Evolutionary conservation across 1,140 invertebrate genomes (phyloP).

Genomic region (Meloidogyne floridensis): DNA sequence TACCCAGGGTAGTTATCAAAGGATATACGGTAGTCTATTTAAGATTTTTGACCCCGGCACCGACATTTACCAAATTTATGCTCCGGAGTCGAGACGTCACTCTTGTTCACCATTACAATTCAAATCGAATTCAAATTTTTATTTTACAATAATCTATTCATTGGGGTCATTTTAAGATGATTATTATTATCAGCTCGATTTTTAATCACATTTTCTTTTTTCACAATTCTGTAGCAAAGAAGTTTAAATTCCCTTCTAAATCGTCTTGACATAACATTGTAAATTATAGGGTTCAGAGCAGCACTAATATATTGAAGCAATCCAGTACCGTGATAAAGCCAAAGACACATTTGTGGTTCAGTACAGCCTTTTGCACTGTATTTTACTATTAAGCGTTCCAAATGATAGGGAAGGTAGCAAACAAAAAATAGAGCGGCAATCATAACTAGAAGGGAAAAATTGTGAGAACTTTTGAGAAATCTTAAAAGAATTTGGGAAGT

Average conservation of each 20-base stretch:
- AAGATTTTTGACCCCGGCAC: too few species aligned
- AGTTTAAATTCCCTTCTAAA: constrained; percentile 56
- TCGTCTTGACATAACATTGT: constrained; percentile 61
- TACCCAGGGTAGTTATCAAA: too few species aligned
- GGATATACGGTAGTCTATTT: too few species aligned
- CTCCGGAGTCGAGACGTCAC: too few species aligned
- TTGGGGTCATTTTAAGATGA: constrained; percentile 26
- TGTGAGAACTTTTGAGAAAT: too few species aligned
- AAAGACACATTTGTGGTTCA: constrained; percentile 42
- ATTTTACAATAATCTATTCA: constrained; percentile 20
- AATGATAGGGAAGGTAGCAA: constrained; percentile 64
- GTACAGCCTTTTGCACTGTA: constrained; percentile 48
- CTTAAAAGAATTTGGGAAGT: too few species aligned
- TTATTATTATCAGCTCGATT: not conserved
- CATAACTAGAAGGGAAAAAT: constrained; percentile 44
- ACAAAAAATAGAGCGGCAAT: constrained; percentile 60
- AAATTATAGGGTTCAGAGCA: constrained; percentile 60
- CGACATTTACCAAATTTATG: too few species aligned
- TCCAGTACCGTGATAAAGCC: constrained; percentile 62
- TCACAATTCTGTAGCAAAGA: constrained; percentile 22
- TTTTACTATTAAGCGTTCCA: constrained; percentile 58
- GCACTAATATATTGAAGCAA: constrained; percentile 62
- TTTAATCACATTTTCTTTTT: constrained; percentile 2
- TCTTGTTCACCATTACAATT: too few species aligned
- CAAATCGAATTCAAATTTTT: too few species aligned